Percentiles rank a stretch among this genome's conserved stretches.
These are phyloP conservation scores for Mercenaria mercenaria DNA, from an alignment of 1,140 invertebrate genomes.

Conservation along the genomic window DNA sequence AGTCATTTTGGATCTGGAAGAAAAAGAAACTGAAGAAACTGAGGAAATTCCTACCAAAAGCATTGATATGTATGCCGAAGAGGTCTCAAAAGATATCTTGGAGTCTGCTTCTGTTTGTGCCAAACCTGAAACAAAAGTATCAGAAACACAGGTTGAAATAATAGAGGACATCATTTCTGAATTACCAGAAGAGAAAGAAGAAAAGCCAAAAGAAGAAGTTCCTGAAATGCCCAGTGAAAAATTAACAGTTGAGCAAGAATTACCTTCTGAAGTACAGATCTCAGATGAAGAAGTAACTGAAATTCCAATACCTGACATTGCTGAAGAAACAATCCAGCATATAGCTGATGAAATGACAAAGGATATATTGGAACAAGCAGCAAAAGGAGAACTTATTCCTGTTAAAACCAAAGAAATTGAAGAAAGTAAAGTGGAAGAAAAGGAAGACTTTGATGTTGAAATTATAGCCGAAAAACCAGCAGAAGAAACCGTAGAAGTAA, in stretches of 20 bases:
- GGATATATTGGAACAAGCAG: slow-evolving; percentile 53
- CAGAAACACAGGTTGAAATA: neutral
- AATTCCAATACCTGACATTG: neutral
- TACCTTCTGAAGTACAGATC: slow-evolving; percentile 9
- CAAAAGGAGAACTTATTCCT: slow-evolving; percentile 39
- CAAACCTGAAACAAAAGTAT: neutral
- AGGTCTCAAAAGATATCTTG: slow-evolving; percentile 53
- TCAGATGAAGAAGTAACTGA: slow-evolving; percentile 29
- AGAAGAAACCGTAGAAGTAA: slow-evolving; percentile 32
- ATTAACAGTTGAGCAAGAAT: slow-evolving; percentile 23
- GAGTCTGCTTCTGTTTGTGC: slow-evolving; percentile 9
- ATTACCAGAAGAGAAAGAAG: slow-evolving; percentile 35
- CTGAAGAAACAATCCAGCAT: slow-evolving; percentile 29
- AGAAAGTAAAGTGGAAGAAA: slow-evolving; percentile 56
- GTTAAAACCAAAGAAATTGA: slow-evolving; percentile 55
- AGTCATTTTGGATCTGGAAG: neutral
- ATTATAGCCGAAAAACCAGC: slow-evolving; percentile 44
- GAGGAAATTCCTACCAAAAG: slow-evolving; percentile 36
- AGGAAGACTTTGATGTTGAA: slow-evolving; percentile 15
- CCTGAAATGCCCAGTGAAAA: slow-evolving; percentile 34
- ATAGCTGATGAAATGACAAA: slow-evolving; percentile 63
- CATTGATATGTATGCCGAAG: slow-evolving; percentile 55
- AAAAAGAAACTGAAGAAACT: slow-evolving; percentile 60
- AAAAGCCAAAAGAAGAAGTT: slow-evolving; percentile 51
- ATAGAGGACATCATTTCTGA: slow-evolving; percentile 8